A percentile compares a stretch with the other conserved stretches of the same genome.
phyloP scores from a whole-genome alignment of 1,140 invertebrate species.

The Aphis craccivora region DNA sequence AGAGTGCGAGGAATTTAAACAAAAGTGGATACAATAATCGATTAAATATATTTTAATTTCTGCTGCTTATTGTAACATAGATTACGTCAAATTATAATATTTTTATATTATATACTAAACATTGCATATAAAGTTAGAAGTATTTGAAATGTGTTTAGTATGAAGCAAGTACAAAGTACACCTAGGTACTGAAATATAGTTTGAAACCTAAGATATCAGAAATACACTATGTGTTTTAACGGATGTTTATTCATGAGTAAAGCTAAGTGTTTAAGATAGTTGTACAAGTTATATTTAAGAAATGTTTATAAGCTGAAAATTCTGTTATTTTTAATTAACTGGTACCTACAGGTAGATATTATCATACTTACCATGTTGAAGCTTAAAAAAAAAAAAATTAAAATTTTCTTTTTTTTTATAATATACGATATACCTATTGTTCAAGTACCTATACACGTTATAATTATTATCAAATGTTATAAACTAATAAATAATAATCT shows the following conservation, averaged over 20 bases:
- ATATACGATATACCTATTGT: too few species aligned
- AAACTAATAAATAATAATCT: not conserved
- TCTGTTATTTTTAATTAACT: not conserved
- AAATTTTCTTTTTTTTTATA: not conserved
- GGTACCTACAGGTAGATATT: too few species aligned
- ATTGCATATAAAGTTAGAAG: not conserved
- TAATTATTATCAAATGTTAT: not conserved
- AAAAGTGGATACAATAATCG: not conserved
- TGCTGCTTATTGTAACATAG: not conserved
- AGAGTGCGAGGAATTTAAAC: not conserved
- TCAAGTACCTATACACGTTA: too few species aligned
- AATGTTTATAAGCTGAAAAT: constrained; percentile 1
- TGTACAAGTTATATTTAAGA: constrained; percentile 23
- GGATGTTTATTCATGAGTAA: not conserved
- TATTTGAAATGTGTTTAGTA: not conserved
- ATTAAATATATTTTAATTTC: not conserved
- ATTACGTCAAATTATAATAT: not conserved
- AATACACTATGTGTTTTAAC: not conserved
- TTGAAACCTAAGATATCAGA: constrained; percentile 7
- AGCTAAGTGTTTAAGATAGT: not conserved
- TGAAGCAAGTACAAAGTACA: constrained; percentile 5
- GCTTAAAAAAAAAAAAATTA: not conserved
- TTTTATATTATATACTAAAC: not conserved
- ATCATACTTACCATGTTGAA: not conserved
- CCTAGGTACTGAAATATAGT: not conserved